phyloP scores from a whole-genome alignment of 1,140 invertebrate species.

The Atopsyche davidsoni region DNA sequence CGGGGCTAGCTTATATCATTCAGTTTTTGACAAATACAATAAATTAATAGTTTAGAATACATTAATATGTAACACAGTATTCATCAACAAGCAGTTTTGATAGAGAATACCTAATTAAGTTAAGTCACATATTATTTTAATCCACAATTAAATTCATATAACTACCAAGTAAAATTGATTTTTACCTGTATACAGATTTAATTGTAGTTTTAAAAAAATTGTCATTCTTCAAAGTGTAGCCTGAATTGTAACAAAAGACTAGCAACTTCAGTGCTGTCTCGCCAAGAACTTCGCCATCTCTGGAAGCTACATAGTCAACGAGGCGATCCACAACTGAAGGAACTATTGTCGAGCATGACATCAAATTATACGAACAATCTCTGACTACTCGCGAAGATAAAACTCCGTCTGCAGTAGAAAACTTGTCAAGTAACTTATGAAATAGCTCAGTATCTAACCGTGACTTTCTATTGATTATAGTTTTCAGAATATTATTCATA shows the following conservation, averaged over 20 bases:
- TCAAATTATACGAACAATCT: neutral
- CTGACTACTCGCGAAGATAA: neutral
- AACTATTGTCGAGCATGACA: neutral
- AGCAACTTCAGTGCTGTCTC: neutral
- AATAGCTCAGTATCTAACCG: neutral
- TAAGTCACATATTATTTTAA: neutral
- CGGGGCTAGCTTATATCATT: too few relatives aligned
- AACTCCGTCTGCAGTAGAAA: neutral
- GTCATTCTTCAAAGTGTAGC: neutral
- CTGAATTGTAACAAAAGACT: neutral
- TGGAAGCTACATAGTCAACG: neutral
- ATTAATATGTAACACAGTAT: neutral
- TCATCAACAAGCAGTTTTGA: neutral
- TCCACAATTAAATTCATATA: neutral
- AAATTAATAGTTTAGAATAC: neutral
- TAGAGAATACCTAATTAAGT: neutral
- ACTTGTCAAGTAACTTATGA: neutral
- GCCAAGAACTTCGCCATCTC: neutral
- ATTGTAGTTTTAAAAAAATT: neutral
- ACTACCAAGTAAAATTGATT: too few relatives aligned
- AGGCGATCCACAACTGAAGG: neutral
- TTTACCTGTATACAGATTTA: neutral
- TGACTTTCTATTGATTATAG: neutral
- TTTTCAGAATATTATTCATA: slow-evolving; percentile 4
- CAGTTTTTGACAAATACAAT: neutral